Conservation (phyloP, 2,113 vertebrate species). For the Sciurus niger region DNA sequence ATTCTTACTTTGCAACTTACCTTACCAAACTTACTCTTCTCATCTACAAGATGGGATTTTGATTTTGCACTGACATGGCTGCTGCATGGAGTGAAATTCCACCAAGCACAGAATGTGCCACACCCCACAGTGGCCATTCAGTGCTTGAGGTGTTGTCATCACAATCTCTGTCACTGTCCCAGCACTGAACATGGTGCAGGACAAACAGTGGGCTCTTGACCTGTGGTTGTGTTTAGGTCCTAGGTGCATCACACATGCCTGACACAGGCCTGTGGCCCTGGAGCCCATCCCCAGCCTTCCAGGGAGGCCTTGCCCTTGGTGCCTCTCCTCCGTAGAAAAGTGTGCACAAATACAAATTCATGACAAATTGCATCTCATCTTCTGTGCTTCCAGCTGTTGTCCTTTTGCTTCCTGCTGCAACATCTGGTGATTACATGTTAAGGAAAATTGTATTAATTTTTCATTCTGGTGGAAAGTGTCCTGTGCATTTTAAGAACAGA, state of each 20-base stretch:
- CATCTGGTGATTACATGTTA: background rate
- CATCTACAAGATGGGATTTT: background rate
- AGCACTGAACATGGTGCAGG: too few species aligned
- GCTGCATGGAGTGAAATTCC: background rate
- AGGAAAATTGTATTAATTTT: background rate
- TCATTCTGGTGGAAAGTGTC: background rate
- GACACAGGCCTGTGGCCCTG: background rate
- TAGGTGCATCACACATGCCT: background rate
- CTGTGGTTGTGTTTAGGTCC: background rate
- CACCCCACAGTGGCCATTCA: background rate
- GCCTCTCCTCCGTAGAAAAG: background rate
- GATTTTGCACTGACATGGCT: background rate
- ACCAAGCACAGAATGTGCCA: background rate
- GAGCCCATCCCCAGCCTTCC: background rate
- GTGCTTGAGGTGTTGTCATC: background rate
- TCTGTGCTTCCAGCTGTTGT: rapidly evolving
- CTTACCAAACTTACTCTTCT: background rate
- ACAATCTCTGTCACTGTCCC: background rate
- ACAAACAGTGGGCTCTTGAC: background rate
- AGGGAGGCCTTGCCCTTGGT: background rate
- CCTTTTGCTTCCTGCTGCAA: rapidly evolving
- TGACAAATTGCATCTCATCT: background rate
- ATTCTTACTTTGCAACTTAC: background rate
- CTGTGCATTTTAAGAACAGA: background rate
- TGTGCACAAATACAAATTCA: background rate